These are phyloP conservation scores for Hippocampus abdominalis DNA, from an alignment of 2,113 vertebrate genomes.

Conservation along the genomic window DNA sequence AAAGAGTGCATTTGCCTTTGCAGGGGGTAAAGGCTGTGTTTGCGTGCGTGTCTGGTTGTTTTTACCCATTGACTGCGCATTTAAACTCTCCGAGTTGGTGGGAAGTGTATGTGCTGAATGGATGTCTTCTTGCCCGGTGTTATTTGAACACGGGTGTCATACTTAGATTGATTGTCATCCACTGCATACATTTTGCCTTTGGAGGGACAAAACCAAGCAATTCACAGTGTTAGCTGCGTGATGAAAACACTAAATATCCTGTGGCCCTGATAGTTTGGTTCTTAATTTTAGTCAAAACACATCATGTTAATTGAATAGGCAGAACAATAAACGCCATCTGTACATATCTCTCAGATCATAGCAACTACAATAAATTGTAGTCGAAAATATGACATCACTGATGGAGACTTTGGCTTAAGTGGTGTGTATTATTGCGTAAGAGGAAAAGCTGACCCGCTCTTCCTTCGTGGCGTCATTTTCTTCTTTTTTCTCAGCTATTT, in stretches of 20 bases:
- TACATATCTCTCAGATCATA: not conserved
- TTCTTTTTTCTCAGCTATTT: slow-evolving; percentile 13
- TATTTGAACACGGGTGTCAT: not conserved
- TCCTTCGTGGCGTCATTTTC: slow-evolving; percentile 4
- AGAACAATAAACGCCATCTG: not conserved
- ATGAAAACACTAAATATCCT: not conserved
- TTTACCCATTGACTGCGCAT: slow-evolving; percentile 32
- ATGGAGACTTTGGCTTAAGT: not conserved
- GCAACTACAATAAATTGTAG: not conserved
- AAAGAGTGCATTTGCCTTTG: slow-evolving; percentile 51
- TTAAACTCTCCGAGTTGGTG: slow-evolving; percentile 36
- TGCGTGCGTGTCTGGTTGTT: slow-evolving; percentile 27
- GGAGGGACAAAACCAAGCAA: not conserved
- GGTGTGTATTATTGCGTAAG: slow-evolving; percentile 40
- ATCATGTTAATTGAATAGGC: not conserved
- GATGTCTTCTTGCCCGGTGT: slow-evolving; percentile 12
- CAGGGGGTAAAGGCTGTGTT: slow-evolving; percentile 38
- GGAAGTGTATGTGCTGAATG: slow-evolving; percentile 43
- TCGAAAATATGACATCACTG: not conserved
- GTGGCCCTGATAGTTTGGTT: not conserved
- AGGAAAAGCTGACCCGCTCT: slow-evolving; percentile 35
- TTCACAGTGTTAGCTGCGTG: not conserved
- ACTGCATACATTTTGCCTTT: not conserved
- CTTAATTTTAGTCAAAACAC: not conserved
- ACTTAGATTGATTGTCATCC: not conserved